These are phyloP conservation scores for Osmoderma eremita DNA, from an alignment of 2,888 invertebrate species.

Conservation along the genomic window DNA sequence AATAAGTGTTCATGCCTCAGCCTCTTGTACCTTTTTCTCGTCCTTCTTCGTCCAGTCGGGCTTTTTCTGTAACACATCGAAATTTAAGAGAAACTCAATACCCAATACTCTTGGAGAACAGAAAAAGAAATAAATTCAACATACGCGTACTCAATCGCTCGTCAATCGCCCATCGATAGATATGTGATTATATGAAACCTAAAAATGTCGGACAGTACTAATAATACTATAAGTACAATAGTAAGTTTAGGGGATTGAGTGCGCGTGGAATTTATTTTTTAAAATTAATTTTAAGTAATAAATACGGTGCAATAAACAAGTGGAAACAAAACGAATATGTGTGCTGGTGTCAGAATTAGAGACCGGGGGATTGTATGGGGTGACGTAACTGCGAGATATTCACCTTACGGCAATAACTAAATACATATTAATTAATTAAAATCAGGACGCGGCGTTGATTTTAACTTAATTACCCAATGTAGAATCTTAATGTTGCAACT, in stretches of 20 bases:
- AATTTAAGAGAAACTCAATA: no score
- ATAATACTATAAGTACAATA: no score
- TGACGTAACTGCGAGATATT: no score
- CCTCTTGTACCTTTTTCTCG: conserved; percentile 86
- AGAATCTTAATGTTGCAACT: no score
- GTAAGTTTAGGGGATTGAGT: not conserved
- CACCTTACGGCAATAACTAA: no score
- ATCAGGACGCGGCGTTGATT: no score
- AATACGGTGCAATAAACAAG: conserved; percentile 39
- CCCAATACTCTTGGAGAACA: not conserved
- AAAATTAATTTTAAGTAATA: conserved; percentile 2
- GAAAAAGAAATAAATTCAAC: conserved; percentile 33
- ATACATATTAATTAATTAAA: no score
- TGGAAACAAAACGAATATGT: conserved; percentile 20
- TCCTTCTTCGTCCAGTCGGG: conserved; percentile 96
- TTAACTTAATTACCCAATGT: no score
- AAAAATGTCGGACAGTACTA: no score
- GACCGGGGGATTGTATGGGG: no score
- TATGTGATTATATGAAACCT: not conserved
- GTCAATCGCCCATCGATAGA: no score
- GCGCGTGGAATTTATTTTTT: conserved; percentile 24
- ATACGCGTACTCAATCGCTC: not conserved
- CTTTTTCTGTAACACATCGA: conserved; percentile 80
- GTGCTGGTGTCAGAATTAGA: conserved; percentile 35
- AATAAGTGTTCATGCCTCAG: conserved; percentile 76